Evolutionary conservation across 2,113 vertebrate species (phyloP).

Genomic region (Amphiprion percula): DNA sequence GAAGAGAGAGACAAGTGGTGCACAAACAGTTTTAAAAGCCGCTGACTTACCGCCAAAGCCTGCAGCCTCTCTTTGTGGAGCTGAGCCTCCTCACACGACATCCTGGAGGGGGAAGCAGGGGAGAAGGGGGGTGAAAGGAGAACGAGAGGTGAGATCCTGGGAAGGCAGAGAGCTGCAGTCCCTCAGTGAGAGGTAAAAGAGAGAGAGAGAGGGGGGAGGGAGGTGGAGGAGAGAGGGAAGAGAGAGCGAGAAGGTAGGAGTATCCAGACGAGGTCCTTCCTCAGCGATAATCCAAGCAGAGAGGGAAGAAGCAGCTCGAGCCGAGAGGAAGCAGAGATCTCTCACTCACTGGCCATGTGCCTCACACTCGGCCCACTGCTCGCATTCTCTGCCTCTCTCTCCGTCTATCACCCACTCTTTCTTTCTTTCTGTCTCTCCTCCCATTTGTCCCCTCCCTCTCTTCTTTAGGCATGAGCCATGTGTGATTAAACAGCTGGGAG

Average conservation of each 20-base stretch:
- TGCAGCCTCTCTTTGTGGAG: slow-evolving; percentile 98
- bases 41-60: slow-evolving; percentile 96
- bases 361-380: slow-evolving; percentile 83
- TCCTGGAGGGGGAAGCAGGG: slow-evolving; percentile 88
- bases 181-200: slow-evolving; percentile 41
- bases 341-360: slow-evolving; percentile 88
- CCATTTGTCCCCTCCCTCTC: slow-evolving; percentile 78
- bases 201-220: slow-evolving; percentile 31
- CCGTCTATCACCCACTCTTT: slow-evolving; percentile 74
- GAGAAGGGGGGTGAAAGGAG: slow-evolving; percentile 75
- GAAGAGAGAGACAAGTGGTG: slow-evolving; percentile 66
- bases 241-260: slow-evolving; percentile 41
- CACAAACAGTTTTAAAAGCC: slow-evolving; percentile 66
- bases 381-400: slow-evolving; percentile 66
- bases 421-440: slow-evolving; percentile 76
- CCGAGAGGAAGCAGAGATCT: slow-evolving; percentile 82
- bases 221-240: slow-evolving; percentile 29
- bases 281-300: slow-evolving; percentile 81
- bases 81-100: slow-evolving; percentile 98
- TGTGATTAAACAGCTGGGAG: slow-evolving; percentile 87
- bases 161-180: slow-evolving; percentile 39
- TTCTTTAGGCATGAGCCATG: slow-evolving; percentile 87
- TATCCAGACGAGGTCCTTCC: slow-evolving; percentile 65
- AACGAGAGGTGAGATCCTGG: slow-evolving; percentile 69
- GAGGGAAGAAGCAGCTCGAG: slow-evolving; percentile 64